Evolutionary conservation across 2,113 vertebrate genomes (phyloP).

Genomic region (Hylia prasina): DNA sequence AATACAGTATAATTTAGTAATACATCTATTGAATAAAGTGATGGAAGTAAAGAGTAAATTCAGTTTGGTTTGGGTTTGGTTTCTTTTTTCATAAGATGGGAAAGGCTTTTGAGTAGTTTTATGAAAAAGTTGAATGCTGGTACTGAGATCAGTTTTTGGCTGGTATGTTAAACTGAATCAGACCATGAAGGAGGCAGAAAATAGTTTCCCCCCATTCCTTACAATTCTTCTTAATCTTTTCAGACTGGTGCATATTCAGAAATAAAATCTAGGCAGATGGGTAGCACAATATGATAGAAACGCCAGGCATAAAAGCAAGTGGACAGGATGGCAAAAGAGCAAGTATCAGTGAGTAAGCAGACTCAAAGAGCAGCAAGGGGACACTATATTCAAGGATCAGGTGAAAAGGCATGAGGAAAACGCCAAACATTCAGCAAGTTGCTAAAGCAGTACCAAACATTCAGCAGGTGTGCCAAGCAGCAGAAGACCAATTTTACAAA

Average conservation of each 20-base stretch:
- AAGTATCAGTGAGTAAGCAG: constrained; percentile 31
- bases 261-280: constrained; percentile 59
- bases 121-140: constrained; percentile 38
- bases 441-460: constrained; percentile 45
- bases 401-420: constrained; percentile 57
- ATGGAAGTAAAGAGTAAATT: constrained; percentile 36
- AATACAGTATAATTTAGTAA: background rate
- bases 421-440: constrained; percentile 55
- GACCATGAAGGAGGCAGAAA: constrained; percentile 20
- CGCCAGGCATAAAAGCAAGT: constrained; percentile 47
- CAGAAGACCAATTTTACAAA: constrained; percentile 47
- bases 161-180: constrained; percentile 20
- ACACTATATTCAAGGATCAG: constrained; percentile 41
- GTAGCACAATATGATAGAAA: constrained; percentile 55
- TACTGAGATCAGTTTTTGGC: constrained; percentile 37
- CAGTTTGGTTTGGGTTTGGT: background rate
- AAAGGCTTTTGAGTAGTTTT: background rate
- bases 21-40: background rate
- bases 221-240: constrained; percentile 28
- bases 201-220: constrained; percentile 43
- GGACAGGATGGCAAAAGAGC: constrained; percentile 49
- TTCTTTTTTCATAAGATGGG: background rate
- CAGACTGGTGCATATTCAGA: constrained; percentile 50
- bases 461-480: constrained; percentile 67
- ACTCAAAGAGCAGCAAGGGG: constrained; percentile 21